Base-by-base conservation (phyloP, 1,140 invertebrate genomes). In the Calliphora vicina region DNA sequence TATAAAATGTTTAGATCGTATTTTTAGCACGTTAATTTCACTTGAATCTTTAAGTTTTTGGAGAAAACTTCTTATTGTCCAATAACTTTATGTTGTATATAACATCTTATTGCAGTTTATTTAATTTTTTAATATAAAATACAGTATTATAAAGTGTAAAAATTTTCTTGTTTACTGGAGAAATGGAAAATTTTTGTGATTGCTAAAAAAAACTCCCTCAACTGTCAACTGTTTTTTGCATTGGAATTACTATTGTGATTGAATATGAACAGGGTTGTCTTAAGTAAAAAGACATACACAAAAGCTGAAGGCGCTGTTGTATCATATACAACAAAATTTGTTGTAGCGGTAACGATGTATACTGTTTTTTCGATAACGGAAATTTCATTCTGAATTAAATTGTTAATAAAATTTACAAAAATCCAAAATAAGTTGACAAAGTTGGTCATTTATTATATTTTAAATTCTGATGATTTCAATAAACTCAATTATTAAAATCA, bases 121-220 rank as follows among this genome's bases (percentile, higher is more conserved):
- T 50, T 1, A 4, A 50, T 6, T 50, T 35, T 35, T 27, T 76
- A 76, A 35, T 76, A 27, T 15, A 74, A 74, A 74, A 35, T 27
- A 74, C 4, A 74, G 6, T 23, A 35, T 43, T 26, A n/a, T 76
- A n/a, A 23, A 35, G 0, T 43, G 27, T n/a, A 76, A 76, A 74
- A 35, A 17, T 35, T 76, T 76, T 43, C 27, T 43, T 76, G 27
- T 76, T 76, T 76, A 35, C 27, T 43, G 73, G 13, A 76, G 73
- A 76, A 35, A 35, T 43, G 42, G 73, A 76, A 76, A 76, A 29
- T 35, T 43, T 26, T 35, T 27, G 25, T 76, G 73, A 15, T 43
- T 35, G 73, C 26, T 35, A 76, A 35, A 76, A 76, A 76, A 76
- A 76, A 76, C 42, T 20, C 42, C 42, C 27, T 35, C 73, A 76